phyloP scores from a whole-genome alignment of 2,797 vertebrate genomes.

The Sphenodon punctatus region DNA sequence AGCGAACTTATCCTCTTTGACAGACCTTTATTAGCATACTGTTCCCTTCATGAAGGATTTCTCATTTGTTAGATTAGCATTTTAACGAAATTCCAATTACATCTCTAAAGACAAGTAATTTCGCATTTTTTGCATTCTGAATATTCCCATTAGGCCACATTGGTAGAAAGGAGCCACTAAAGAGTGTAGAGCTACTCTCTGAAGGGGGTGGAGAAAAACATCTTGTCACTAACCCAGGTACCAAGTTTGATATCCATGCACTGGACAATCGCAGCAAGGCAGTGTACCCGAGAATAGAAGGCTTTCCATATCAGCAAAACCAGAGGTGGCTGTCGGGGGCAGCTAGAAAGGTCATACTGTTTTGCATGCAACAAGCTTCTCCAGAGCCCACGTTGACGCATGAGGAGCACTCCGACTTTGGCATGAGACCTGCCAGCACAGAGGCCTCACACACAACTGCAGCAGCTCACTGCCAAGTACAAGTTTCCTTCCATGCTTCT shows the following conservation, averaged over 20 bases:
- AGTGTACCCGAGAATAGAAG: background rate
- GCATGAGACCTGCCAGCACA: background rate
- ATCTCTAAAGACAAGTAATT: slow-evolving; percentile 62
- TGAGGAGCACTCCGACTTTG: background rate
- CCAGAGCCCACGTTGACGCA: rapidly evolving
- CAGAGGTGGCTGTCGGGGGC: background rate
- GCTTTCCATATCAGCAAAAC: background rate
- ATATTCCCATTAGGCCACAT: slow-evolving; percentile 60
- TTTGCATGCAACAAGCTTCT: background rate
- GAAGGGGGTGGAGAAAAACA: background rate
- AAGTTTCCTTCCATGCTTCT: slow-evolving; percentile 4
- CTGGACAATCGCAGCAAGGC: background rate
- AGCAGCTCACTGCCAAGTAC: slow-evolving; percentile 24
- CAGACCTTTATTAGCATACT: slow-evolving; percentile 81
- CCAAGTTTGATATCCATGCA: background rate
- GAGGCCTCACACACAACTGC: background rate
- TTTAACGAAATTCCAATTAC: slow-evolving; percentile 71
- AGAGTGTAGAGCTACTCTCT: slow-evolving; percentile 7
- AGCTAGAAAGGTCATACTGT: background rate
- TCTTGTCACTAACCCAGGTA: background rate
- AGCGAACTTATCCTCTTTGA: slow-evolving; percentile 36
- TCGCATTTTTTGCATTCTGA: slow-evolving; percentile 76
- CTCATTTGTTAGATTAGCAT: slow-evolving; percentile 58
- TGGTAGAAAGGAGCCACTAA: slow-evolving; percentile 53
- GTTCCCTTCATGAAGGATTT: slow-evolving; percentile 69